Conservation (phyloP, 2,888 invertebrate genomes). For the Xylota segnis region DNA sequence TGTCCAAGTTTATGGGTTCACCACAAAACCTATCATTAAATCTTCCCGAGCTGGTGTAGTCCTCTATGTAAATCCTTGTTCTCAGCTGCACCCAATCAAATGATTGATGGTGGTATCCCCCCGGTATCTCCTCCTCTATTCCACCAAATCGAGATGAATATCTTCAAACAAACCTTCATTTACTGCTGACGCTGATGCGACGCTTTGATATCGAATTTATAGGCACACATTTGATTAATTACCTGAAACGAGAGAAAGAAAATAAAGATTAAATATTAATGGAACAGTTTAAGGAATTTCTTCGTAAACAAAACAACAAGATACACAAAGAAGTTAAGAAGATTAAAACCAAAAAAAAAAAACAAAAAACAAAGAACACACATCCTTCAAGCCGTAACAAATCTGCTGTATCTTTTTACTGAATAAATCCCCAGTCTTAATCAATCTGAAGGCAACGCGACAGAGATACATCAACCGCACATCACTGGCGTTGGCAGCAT, state of each 20-base stretch:
- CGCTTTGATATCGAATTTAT: conserved; percentile 61
- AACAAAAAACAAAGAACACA: conserved; percentile 17
- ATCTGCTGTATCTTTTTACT: conserved; percentile 35
- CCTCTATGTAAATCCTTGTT: conserved; percentile 4
- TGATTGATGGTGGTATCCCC: conserved; percentile 43
- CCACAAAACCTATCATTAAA: conserved; percentile 21
- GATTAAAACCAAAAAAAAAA: neutral
- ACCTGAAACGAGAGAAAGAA: conserved; percentile 52
- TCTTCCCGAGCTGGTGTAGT: neutral
- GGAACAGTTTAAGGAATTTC: conserved; percentile 24
- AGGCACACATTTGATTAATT: conserved; percentile 61
- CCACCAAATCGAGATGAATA: neutral
- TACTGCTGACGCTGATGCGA: conserved; percentile 60
- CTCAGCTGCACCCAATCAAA: neutral
- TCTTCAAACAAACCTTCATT: conserved; percentile 60
- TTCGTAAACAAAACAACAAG: neutral
- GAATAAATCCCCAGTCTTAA: conserved; percentile 45
- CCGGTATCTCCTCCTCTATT: too few species aligned
- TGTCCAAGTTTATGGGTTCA: neutral
- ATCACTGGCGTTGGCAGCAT: conserved; percentile 28
- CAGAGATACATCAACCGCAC: conserved; percentile 62
- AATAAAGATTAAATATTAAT: conserved; percentile 55
- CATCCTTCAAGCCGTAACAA: conserved; percentile 20
- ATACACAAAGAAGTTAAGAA: neutral
- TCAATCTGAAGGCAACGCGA: conserved; percentile 53